Base-by-base conservation (phyloP, 37 sponge, comb jelly and placozoan genomes). In the Oopsacas minuta region DNA sequence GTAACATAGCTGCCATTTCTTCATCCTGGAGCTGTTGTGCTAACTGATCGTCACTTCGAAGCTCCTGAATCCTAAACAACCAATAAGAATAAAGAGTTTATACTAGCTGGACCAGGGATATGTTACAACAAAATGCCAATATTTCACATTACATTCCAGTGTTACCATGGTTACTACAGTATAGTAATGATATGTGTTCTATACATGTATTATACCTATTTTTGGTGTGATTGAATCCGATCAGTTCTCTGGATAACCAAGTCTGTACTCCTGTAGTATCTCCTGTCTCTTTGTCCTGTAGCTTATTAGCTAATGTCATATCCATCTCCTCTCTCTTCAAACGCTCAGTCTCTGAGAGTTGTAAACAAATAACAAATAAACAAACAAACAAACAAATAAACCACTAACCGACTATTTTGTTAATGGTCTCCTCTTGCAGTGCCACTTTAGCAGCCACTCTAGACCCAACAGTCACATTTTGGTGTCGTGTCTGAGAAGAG, bases 191-290 rank as follows among this genome's bases (percentile, higher is more conserved):
- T n/a, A n/a, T n/a, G n/a, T n/a, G n/a, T 17, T 8, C 49, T 42
- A 42, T 42, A 42, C 8, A 42, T 42, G 15, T 8, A 42, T 17
- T 15, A 42, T 8, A 61, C 75, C 75, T 61, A 34, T 61, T 61
- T 34, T 61, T 61, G 75, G 75, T 61, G 75, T 61, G 75, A 5
- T 61, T n/a, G 75, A 61, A 61, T 25, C 75, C 75, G 75, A 61
- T 61, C 32, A 61, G 75, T 12, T 61, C 75, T 34, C 75, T 3
- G 17, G 75, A 61, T 34, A 61, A 34, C 75, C 75, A 61, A 34
- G 75, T 61, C 75, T 61, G 75, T 34, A 61, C 75, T 34, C 75
- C 75, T 34, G 75, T 34, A 5, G 22, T 5, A 3, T 61, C 75
- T 34, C 30, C 28, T 17, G 17, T 17, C 30, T 61, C 28, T 34